phyloP scores from a whole-genome alignment of 2,888 invertebrate species.

The Xestoiulus laeticollis region DNA sequence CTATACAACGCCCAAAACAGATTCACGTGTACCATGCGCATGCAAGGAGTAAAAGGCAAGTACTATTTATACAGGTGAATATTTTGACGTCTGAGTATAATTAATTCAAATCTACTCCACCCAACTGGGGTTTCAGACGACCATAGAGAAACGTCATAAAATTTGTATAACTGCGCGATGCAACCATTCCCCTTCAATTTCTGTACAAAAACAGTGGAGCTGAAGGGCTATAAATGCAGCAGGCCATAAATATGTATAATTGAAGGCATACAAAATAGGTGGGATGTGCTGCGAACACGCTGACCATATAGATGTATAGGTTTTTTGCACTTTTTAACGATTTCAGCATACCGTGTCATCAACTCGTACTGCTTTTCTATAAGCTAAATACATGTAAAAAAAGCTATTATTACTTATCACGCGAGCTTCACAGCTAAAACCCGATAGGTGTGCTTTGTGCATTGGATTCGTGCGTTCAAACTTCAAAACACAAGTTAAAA shows the following conservation, averaged over 20 bases:
- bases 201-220: neutral
- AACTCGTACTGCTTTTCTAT: slow-evolving; percentile 15
- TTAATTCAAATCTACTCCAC: slow-evolving; percentile 43
- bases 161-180: slow-evolving; percentile 2
- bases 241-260: slow-evolving; percentile 43
- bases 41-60: neutral
- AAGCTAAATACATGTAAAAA: slow-evolving; percentile 16
- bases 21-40: neutral
- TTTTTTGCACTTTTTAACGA: slow-evolving; percentile 37
- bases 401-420: slow-evolving; percentile 1
- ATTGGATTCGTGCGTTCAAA: neutral
- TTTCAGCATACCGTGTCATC: slow-evolving; percentile 27
- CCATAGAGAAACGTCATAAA: slow-evolving; percentile 31
- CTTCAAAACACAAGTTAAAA: slow-evolving; percentile 1
- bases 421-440: neutral
- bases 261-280: slow-evolving; percentile 43
- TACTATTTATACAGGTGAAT: neutral
- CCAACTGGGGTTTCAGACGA: slow-evolving; percentile 39
- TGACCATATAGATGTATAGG: neutral
- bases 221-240: slow-evolving; percentile 43
- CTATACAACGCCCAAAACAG: neutral
- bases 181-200: slow-evolving; percentile 5
- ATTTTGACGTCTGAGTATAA: slow-evolving; percentile 21
- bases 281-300: slow-evolving; percentile 34
- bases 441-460: neutral